Evolutionary conservation across 2,113 vertebrate genomes (phyloP), one percentile per base, ranked within the genome.

Genomic region (Elgaria multicarinata): DNA sequence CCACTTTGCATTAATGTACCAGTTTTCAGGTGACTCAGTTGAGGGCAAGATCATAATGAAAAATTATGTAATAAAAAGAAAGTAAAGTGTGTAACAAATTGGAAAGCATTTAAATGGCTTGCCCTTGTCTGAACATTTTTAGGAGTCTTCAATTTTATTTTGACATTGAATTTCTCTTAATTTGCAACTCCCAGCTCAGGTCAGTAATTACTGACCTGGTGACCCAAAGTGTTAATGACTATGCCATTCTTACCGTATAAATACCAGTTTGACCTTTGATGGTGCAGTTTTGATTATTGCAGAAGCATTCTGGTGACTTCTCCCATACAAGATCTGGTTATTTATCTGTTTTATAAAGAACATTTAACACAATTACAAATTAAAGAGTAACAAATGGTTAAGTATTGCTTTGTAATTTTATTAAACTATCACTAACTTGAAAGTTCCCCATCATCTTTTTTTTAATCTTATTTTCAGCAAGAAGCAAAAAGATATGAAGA

Each of bases 241-340:
- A 3, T 58, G 33, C n/a, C 28, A 12, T 5, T 83, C 97, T 96
- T 97, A 99, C 99, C 99, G 97, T 97, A 99, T 98, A 91, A 99
- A 98, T 95, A 99, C 97, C 44, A 99, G 95, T 88, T 98, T 99
- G 95, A 99, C 98, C 90, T 98, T 98, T 85, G 97, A 94, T 4
- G 98, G 94, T 6, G 99, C 97, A 10, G 97, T 98, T 96, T 99
- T 99, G 89, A 99, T 99, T 96, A 99, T 98, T 92, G 99, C 98
- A 8, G 99, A 99, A 36, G 99, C 99, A 55, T 99, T 99, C 95
- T 98, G 99, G 92, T 99, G 99, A 93, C 99, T 99, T 96, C 98
- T 98, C 92, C 99, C 99, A 92, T 99, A 99, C 62, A 99, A 84
- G 42, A 99, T 96, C 96, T 99, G 98, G 95, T 97, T 98, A 95